Base-by-base conservation (phyloP, 2,113 vertebrate species). In the Columba janthina region DNA sequence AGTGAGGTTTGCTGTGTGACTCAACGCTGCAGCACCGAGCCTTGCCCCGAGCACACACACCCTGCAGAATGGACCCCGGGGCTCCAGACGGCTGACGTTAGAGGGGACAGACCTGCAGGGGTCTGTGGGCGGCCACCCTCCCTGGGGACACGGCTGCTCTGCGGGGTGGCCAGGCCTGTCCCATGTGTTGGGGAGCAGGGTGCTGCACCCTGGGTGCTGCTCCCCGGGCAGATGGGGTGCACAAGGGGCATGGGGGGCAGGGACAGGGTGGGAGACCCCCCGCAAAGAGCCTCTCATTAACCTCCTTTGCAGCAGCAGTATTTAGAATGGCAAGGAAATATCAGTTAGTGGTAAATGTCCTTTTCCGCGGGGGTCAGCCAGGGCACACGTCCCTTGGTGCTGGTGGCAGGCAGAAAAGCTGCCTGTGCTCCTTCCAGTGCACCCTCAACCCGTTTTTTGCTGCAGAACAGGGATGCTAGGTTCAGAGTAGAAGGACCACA, bases 401-500 rank as follows among this genome's bases (percentile, higher is more conserved):
- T 28, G 42, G 12, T 15, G 12, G 34, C 44, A 48, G 29, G 67
- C 62, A 57, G 75, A 44, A 31, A 20, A 28, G 25, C 60, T 64
- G 48, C 58, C 51, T 3, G 0, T 3, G 62, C 4, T 5, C 48
- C 40, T 40, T 7, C 9, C 6, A 3, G 15, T 17, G 9, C 11
- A 58, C 22, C 5, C 0, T 4, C 16, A 20, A 21, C 36, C 8
- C 20, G 31, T 10, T 29, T 21, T 7, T 40, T 28, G 3, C 58
- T 19, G 34, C 32, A n/a, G 71, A 66, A 28, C 11, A 18, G 25
- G 57, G 40, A 6, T 22, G 6, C n/a, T 20, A 0, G 5, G 2
- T 31, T 10, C 25, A 0, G 5, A 24, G 25, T 2, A 4, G 15
- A 17, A 1, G 28, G 17, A 1, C 46, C 26, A 2, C 32, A 5